Evolutionary conservation across 1,140 invertebrate genomes (phyloP).

Genomic region (Campodea augens): DNA sequence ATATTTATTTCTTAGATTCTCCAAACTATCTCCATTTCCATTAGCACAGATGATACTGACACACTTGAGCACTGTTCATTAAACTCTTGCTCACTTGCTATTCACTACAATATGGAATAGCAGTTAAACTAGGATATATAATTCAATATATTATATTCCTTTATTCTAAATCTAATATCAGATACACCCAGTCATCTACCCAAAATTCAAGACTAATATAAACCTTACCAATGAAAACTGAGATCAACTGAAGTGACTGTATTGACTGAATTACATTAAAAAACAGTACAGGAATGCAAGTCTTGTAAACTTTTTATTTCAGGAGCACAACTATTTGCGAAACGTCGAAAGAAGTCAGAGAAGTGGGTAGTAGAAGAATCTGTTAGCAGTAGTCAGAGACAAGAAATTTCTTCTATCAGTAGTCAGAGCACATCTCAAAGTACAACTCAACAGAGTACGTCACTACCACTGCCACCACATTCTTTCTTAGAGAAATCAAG

Average conservation of each 20-base stretch:
- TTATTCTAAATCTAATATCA: no score
- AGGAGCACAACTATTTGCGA: conserved; percentile 73
- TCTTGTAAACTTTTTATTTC: conserved; percentile 6
- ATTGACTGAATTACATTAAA: neutral
- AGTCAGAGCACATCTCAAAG: conserved; percentile 11
- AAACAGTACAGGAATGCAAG: neutral
- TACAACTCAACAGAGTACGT: conserved; percentile 17
- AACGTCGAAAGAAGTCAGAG: conserved; percentile 61
- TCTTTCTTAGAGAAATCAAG: conserved; percentile 26
- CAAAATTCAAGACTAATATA: no score
- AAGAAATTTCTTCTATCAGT: conserved; percentile 10
- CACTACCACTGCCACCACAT: conserved; percentile 11
- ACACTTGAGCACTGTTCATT: no score
- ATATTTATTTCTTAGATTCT: no score
- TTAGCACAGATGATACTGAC: no score
- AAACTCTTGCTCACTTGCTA: no score
- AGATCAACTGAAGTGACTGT: neutral
- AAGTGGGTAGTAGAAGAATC: conserved; percentile 73
- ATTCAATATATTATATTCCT: no score
- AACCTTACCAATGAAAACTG: no score
- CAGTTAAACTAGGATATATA: no score
- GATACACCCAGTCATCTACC: no score
- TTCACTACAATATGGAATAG: no score
- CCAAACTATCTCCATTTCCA: no score
- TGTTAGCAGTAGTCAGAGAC: conserved; percentile 31